Base-by-base conservation (phyloP, 2,113 vertebrate genomes). In the Xenopus borealis region DNA sequence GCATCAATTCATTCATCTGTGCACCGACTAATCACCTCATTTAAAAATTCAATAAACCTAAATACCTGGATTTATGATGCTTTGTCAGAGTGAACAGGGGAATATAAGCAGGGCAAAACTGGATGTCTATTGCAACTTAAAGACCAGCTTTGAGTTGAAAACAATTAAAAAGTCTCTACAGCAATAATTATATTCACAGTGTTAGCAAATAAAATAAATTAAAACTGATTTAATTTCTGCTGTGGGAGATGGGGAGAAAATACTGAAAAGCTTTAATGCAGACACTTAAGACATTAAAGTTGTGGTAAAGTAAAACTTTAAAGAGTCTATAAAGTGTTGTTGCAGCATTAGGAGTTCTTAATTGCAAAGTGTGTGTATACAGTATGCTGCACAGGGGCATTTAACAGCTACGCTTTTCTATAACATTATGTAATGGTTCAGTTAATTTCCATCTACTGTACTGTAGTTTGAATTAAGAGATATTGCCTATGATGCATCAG, bases 41-140 rank as follows among this genome's bases (percentile, higher is more conserved):
- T 92, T 91, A 86, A 89, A 91, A 92, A 92, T 91, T 92, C 91
- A 92, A 93, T 93, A 93, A 92, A 82, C 88, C 86, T 92, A 93
- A 93, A 93, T 92, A 93, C 89, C 89, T 93, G 85, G 86, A 93
- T 93, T 93, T 93, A 92, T 90, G 89, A 87, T 80, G 78, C 86
- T 92, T 91, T 91, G 89, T 91, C 88, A 89, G 83, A 91, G 88
- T 83, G 87, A 88, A 86, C 90, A 84, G 79, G 87, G 85, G 88
- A 89, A 87, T 86, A 89, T 80, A 86, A 86, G 89, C 89, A 89
- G 84, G 79, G 80, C 76, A 74, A 84, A 89, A 89, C 90, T 84
- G 83, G 85, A 87, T 86, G 81, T 85, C 84, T 85, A 88, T 86
- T 85, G 86, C 87, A 91, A 91, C 89, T 88, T 90, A 89, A 90